Evolutionary conservation across 2,888 invertebrate species (phyloP).

Genomic region (Heteromyza rotundicornis): DNA sequence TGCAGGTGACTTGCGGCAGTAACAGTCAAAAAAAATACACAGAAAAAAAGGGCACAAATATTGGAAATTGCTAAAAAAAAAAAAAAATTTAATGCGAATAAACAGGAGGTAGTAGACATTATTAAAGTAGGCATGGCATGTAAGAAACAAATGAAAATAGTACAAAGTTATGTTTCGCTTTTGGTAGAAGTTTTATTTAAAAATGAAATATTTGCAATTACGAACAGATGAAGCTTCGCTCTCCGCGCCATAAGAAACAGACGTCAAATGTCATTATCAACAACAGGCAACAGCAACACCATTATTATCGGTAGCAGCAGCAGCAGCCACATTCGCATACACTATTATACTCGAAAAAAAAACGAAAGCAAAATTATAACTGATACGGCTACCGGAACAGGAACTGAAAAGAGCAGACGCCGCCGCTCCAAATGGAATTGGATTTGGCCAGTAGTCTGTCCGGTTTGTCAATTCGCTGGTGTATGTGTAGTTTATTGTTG

Average conservation of each 20-base stretch:
- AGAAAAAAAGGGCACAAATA: too few relatives aligned
- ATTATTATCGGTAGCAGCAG: background rate
- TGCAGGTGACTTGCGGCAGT: conserved; percentile 42
- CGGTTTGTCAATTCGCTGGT: background rate
- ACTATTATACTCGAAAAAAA: background rate
- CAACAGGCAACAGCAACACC: conserved; percentile 3
- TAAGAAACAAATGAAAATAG: too few relatives aligned
- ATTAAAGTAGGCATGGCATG: too few relatives aligned
- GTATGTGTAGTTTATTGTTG: background rate
- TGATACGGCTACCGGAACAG: background rate
- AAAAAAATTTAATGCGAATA: too few relatives aligned
- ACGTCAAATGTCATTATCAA: conserved; percentile 34
- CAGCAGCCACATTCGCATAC: background rate
- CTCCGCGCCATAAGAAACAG: conserved; percentile 46
- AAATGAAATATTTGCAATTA: background rate
- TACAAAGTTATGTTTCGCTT: too few relatives aligned
- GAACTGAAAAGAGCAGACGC: background rate
- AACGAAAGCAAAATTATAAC: too few relatives aligned
- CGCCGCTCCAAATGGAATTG: too few relatives aligned
- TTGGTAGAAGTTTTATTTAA: too few relatives aligned
- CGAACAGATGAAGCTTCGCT: background rate
- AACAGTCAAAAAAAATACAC: background rate
- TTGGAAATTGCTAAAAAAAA: too few relatives aligned
- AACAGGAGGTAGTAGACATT: too few relatives aligned
- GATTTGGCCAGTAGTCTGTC: too few relatives aligned